phyloP scores from a whole-genome alignment of 2,797 vertebrate genomes.

The Diplodus puntazzo region DNA sequence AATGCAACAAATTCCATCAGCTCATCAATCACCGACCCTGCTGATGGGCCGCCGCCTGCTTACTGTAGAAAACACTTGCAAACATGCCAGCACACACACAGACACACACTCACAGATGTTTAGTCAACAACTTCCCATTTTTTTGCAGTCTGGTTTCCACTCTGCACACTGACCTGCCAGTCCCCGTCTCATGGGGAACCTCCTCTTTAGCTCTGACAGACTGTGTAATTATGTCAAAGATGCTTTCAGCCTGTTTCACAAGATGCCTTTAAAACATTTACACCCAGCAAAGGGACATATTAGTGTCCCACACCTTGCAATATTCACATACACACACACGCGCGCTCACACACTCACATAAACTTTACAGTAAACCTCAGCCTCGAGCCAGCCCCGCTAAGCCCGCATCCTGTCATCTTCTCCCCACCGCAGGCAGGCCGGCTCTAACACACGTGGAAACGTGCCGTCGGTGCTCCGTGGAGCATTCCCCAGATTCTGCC shows the following conservation, averaged over 20 bases:
- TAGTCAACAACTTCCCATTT: conserved; percentile 69
- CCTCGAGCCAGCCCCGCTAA: conserved; percentile 42
- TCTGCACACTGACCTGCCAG: conserved; percentile 59
- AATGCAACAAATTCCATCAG: conserved; percentile 22
- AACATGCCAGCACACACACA: conserved; percentile 32
- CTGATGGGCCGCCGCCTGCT: conserved; percentile 17
- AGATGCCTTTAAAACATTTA: conserved; percentile 72
- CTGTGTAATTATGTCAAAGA: conserved; percentile 78
- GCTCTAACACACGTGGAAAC: conserved; percentile 53
- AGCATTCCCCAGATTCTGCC: conserved; percentile 64
- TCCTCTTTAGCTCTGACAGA: conserved; percentile 65
- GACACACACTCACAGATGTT: conserved; percentile 55
- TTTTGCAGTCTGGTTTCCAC: conserved; percentile 70
- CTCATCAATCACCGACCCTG: conserved; percentile 27
- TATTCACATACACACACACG: conserved; percentile 43
- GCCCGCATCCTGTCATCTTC: conserved; percentile 60
- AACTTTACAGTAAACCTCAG: conserved; percentile 60
- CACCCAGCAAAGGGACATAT: conserved; percentile 69
- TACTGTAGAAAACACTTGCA: conserved; percentile 30
- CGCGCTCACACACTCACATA: conserved; percentile 32
- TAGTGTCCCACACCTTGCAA: conserved; percentile 68
- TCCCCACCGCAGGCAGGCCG: conserved; percentile 44
- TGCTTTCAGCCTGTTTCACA: conserved; percentile 68
- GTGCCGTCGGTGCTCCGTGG: conserved; percentile 36
- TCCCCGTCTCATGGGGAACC: conserved; percentile 60